phyloP scores from a whole-genome alignment of 37 sponge, comb jelly and placozoan species.

The Oscarella lobularis region DNA sequence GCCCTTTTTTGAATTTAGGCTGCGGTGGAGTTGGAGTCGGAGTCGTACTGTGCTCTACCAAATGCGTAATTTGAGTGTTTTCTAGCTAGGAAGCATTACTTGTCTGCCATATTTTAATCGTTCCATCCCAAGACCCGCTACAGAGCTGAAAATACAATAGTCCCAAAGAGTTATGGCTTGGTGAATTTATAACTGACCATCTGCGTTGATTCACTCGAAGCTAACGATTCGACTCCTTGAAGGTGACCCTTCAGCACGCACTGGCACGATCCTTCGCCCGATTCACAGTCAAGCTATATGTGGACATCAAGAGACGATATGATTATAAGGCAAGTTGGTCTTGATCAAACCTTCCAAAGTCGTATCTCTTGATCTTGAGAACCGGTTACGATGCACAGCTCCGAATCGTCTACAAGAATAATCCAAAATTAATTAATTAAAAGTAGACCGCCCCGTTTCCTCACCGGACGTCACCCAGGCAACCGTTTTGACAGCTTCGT shows the following conservation, averaged over 20 bases:
- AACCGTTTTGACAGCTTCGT: conserved; percentile 43
- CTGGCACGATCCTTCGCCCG: neutral
- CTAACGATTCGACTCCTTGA: conserved; percentile 46
- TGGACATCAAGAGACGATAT: neutral
- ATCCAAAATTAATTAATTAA: too few relatives aligned
- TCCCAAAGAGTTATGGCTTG: neutral
- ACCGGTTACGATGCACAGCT: conserved; percentile 30
- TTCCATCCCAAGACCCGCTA: conserved; percentile 62
- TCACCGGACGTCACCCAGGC: conserved; percentile 23
- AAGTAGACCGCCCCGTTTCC: too few relatives aligned
- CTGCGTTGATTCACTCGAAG: neutral
- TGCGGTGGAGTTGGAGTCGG: too few relatives aligned
- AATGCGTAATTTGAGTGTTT: too few relatives aligned
- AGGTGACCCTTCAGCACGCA: conserved; percentile 60
- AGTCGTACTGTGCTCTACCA: too few relatives aligned
- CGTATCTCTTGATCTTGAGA: conserved; percentile 66
- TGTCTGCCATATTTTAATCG: conserved; percentile 59
- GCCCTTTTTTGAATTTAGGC: too few relatives aligned
- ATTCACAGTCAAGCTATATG: conserved; percentile 4
- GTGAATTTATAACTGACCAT: too few relatives aligned
- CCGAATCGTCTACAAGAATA: conserved; percentile 2
- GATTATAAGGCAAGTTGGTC: neutral
- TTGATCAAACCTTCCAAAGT: conserved; percentile 35
- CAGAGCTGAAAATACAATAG: conserved; percentile 22
- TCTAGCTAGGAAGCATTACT: too few relatives aligned